A percentile compares a stretch with the other conserved stretches of the same genome.
Evolutionary conservation across 1,140 invertebrate genomes (phyloP).

Genomic region (Orchesella cincta): DNA sequence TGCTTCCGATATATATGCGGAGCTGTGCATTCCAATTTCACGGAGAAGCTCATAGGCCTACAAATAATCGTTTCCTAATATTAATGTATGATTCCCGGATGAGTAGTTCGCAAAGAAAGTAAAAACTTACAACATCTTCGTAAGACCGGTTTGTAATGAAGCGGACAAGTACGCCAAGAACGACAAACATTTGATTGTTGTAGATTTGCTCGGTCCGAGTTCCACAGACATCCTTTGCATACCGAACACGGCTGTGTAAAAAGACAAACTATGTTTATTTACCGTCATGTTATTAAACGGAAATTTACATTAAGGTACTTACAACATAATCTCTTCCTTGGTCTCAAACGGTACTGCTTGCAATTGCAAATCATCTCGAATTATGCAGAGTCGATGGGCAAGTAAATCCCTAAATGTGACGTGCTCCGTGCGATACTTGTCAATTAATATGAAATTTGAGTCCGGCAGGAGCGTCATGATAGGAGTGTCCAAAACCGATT

Average conservation of each 20-base stretch:
- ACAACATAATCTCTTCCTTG: constrained; percentile 20
- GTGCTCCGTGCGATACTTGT: constrained; percentile 35
- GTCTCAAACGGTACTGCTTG: constrained; percentile 7
- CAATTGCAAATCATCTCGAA: background rate
- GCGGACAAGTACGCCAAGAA: background rate
- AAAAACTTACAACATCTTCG: background rate
- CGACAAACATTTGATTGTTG: constrained; percentile 3
- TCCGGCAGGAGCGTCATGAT: constrained; percentile 13
- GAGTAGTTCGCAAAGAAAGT: background rate
- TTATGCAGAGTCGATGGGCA: constrained; percentile 28
- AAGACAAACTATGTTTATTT: background rate
- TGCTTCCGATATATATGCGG: background rate
- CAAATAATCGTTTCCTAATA: background rate
- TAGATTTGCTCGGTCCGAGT: background rate
- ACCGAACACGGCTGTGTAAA: background rate
- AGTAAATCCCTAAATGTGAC: constrained; percentile 37
- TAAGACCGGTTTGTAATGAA: background rate
- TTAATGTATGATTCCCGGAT: background rate
- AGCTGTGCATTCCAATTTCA: background rate
- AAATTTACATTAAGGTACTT: background rate
- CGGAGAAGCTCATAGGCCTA: background rate
- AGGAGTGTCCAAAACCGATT: constrained; percentile 36
- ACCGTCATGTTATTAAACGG: background rate
- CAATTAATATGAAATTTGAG: constrained; percentile 36
- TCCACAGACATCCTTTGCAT: background rate